Base-by-base conservation (phyloP, 1,140 invertebrate species). In the Habropoda laboriosa region DNA sequence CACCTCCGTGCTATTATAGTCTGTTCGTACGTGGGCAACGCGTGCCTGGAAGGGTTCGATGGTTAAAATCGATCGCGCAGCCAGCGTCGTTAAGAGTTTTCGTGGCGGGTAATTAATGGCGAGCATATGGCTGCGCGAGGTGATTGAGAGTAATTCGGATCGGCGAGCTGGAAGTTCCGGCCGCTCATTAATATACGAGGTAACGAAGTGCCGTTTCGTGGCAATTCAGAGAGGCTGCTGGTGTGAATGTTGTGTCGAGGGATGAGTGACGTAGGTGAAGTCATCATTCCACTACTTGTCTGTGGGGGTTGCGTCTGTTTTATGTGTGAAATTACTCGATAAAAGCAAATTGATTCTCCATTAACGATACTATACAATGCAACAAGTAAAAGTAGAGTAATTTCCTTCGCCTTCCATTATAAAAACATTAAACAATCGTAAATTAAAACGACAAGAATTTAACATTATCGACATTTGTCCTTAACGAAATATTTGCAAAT, bases 121-220 rank as follows among this genome's bases (percentile, higher is more conserved):
- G 53, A 72, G 70, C 70, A 60, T 72, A 72, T 72, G 70, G 70
- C 55, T 18, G 53, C 55, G 70, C 21, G 40, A 35, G 55, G 38
- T 72, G 70, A 72, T 72, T 60, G 55, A 72, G 70, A 72, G 55
- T 72, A 72, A 72, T 72, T 72, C 53, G 70, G 70, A 58, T 58
- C 70, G 70, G 55, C 53, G 27, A 58, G 38, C 53, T 42, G 53
- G 4, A 8, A 35, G 70, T 58, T 72, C 70, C 55, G 55, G 55
- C 70, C 55, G 70, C 55, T 72, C 70, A 60, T 72, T 72, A 72
- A 72, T 72, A 72, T 35, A 58, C 70, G 53, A 60, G 55, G 30
- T 72, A 72, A 72, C 70, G 55, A 60, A 72, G 40, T 72, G 70
- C 70, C 55, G 55, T 58, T 60, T 72, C 55, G 40, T n/a, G 40